Conservation (phyloP, 2,888 invertebrate genomes). For the Serrognathus titanus region DNA sequence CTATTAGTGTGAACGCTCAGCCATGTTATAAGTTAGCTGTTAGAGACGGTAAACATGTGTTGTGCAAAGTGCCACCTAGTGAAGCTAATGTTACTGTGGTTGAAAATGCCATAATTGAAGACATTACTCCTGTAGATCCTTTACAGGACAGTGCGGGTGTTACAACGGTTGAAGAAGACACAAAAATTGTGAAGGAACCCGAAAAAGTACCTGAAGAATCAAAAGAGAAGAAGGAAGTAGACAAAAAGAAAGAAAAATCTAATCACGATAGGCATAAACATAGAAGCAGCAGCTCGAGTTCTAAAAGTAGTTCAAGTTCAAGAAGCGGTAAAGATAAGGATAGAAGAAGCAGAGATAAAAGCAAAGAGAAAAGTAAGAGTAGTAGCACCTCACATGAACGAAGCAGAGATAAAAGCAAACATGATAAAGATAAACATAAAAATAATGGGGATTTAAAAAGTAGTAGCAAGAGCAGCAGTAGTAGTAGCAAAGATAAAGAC, state of each 20-base stretch:
- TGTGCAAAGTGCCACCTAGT: slow-evolving; percentile 53
- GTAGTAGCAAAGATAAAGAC: slow-evolving; percentile 34
- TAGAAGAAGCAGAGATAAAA: slow-evolving; percentile 30
- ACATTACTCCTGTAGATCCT: slow-evolving; percentile 30
- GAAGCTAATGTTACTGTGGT: slow-evolving; percentile 35
- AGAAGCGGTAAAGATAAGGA: slow-evolving; percentile 47
- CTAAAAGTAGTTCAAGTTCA: slow-evolving; percentile 28
- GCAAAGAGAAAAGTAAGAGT: slow-evolving; percentile 35
- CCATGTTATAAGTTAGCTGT: slow-evolving; percentile 62
- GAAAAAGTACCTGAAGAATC: slow-evolving; percentile 22
- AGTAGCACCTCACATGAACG: slow-evolving; percentile 26
- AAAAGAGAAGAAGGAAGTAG: slow-evolving; percentile 8
- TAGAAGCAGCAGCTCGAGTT: slow-evolving; percentile 29
- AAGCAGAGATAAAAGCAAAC: slow-evolving; percentile 27
- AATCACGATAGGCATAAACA: slow-evolving; percentile 19
- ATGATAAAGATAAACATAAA: slow-evolving; percentile 31
- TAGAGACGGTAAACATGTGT: slow-evolving; percentile 69
- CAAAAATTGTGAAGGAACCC: slow-evolving; percentile 21
- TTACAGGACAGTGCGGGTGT: slow-evolving; percentile 12
- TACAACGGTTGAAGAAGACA: slow-evolving; percentile 13
- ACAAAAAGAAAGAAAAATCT: slow-evolving; percentile 16
- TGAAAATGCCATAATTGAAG: slow-evolving; percentile 31
- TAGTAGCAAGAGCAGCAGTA: slow-evolving; percentile 33
- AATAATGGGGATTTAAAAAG: slow-evolving; percentile 34
- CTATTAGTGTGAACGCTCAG: slow-evolving; percentile 19